phyloP scores from a whole-genome alignment of 53 echinoderm and acorn worm genomes.

The Astropecten irregularis region DNA sequence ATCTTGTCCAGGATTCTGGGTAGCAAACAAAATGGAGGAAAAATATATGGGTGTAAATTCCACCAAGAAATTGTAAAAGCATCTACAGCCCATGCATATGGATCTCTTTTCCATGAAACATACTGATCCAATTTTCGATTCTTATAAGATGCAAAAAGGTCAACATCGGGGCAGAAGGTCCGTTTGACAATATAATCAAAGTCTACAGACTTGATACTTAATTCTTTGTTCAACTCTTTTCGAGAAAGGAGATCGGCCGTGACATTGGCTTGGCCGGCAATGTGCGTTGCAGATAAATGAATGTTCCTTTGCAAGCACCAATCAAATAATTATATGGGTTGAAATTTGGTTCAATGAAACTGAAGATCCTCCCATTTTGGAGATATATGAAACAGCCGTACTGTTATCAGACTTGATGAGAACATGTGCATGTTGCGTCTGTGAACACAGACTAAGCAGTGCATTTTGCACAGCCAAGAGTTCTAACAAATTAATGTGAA shows the following conservation, averaged over 20 bases:
- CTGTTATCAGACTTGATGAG: conserved; percentile 21
- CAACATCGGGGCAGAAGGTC: conserved; percentile 34
- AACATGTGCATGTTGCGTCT: not conserved
- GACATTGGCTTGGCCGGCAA: too few species aligned
- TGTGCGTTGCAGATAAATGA: too few species aligned
- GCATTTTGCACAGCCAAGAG: not conserved
- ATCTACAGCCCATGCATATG: not conserved
- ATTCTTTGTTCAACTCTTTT: too few species aligned
- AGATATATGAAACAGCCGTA: conserved; percentile 15
- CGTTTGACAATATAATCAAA: not conserved
- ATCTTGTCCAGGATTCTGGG: not conserved
- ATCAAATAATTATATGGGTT: conserved; percentile 9
- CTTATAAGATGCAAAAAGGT: too few species aligned
- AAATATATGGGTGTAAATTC: not conserved
- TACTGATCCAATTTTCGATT: too few species aligned
- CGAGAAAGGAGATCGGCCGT: too few species aligned
- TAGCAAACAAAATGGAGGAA: not conserved
- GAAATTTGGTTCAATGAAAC: not conserved
- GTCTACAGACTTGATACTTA: too few species aligned
- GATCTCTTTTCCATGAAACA: too few species aligned
- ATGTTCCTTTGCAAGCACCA: too few species aligned
- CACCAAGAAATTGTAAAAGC: not conserved
- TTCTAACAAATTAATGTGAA: conserved; percentile 34
- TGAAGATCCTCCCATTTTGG: not conserved
- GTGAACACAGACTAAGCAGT: conserved; percentile 1